Percentiles rank a stretch among this genome's conserved stretches.
Evolutionary conservation across 2,888 invertebrate genomes (phyloP).

Genomic region (Atrina japonica): DNA sequence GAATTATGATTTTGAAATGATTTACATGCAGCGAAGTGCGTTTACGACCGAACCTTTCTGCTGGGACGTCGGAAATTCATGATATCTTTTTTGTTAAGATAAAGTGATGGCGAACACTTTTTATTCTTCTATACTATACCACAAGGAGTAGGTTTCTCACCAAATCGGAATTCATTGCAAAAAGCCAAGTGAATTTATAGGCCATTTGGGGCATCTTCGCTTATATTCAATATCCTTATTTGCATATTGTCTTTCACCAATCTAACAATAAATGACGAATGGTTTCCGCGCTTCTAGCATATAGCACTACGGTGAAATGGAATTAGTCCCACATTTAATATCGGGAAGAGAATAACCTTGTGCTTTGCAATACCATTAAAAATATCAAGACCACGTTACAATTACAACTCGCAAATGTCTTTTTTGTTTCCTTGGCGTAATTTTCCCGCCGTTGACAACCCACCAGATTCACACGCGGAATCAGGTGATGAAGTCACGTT

Average conservation of each 20-base stretch:
- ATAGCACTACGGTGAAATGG: conserved; percentile 18
- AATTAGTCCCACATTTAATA: conserved; percentile 17
- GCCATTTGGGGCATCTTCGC: conserved; percentile 40
- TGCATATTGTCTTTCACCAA: conserved; percentile 42
- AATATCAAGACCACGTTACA: conserved; percentile 5
- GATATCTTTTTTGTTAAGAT: conserved; percentile 32
- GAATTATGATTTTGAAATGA: conserved; percentile 25
- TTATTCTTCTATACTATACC: conserved; percentile 25
- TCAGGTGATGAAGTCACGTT: too few relatives aligned
- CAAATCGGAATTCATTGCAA: conserved; percentile 42
- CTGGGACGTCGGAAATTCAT: conserved; percentile 38
- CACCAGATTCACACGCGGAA: too few relatives aligned
- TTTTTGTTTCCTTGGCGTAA: too few relatives aligned
- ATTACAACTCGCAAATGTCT: too few relatives aligned
- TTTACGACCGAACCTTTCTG: conserved; percentile 33
- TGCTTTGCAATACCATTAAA: conserved; percentile 7
- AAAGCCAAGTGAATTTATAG: conserved; percentile 37
- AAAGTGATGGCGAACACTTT: conserved; percentile 39
- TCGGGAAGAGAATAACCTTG: conserved; percentile 13
- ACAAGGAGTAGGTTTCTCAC: conserved; percentile 31
- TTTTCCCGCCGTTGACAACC: too few relatives aligned
- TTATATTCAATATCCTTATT: conserved; percentile 45
- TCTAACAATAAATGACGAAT: conserved; percentile 31
- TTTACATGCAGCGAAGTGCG: conserved; percentile 16
- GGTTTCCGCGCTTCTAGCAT: conserved; percentile 31